phyloP scores from a whole-genome alignment of 2,797 vertebrate species.

The Melanitta fusca region DNA sequence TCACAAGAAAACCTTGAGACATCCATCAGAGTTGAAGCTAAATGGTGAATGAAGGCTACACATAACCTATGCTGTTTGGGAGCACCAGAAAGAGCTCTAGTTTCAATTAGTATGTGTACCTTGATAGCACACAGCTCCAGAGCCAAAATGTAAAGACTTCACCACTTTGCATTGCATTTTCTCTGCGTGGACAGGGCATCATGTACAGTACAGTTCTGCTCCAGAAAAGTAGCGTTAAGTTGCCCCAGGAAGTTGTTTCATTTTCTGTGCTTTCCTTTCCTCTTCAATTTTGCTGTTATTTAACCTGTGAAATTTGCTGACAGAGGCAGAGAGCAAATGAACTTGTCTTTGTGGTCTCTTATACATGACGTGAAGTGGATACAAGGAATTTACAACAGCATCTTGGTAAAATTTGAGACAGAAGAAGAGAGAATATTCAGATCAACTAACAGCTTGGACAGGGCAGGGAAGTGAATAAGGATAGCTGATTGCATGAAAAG shows the following conservation, averaged over 20 bases:
- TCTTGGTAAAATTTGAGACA: neutral
- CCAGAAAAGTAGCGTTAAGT: neutral
- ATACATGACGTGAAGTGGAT: neutral
- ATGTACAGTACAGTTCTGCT: neutral
- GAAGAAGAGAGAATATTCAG: neutral
- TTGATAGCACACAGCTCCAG: neutral
- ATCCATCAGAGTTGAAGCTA: neutral
- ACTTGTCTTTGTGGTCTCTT: neutral
- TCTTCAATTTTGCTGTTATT: neutral
- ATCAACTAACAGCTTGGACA: neutral
- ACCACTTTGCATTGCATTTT: rapidly evolving
- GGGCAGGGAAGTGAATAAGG: no score
- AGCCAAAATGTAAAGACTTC: neutral
- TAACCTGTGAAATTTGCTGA: neutral
- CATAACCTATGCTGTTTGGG: neutral
- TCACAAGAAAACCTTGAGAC: neutral
- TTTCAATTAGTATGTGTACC: rapidly evolving
- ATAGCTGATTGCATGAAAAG: neutral
- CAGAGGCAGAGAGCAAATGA: neutral
- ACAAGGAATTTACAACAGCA: neutral
- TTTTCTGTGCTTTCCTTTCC: neutral
- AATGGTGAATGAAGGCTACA: neutral
- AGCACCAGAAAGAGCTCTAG: neutral
- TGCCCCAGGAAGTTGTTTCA: neutral
- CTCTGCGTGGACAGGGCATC: no score